These are phyloP conservation scores for Eupithecia subumbrata DNA, from an alignment of 2,888 invertebrate genomes.

Conservation along the genomic window DNA sequence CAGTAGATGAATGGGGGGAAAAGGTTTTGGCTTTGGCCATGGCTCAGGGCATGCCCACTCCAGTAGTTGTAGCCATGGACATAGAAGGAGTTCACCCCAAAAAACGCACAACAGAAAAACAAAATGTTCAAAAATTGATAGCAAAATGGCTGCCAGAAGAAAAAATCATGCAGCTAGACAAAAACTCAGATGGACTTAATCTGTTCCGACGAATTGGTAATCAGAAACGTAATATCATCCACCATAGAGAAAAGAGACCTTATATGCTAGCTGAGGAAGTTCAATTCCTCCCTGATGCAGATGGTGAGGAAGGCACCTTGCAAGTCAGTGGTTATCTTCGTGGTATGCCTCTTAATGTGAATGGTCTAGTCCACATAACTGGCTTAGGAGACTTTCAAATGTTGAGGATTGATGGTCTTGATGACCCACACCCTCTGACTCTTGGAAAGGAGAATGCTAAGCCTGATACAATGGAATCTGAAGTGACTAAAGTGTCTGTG, in stretches of 20 bases:
- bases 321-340: conserved; percentile 94
- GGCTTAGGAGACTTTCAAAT: conserved; percentile 98
- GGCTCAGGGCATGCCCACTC: conserved; percentile 92
- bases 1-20: conserved; percentile 92
- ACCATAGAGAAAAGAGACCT: conserved; percentile 90
- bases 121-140: conserved; percentile 86
- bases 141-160: conserved; percentile 91
- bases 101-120: conserved; percentile 87
- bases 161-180: conserved; percentile 91
- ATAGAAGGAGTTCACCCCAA: conserved; percentile 89
- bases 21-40: conserved; percentile 90
- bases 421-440: conserved; percentile 87
- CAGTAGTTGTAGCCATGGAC: conserved; percentile 89
- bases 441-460: conserved; percentile 79
- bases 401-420: conserved; percentile 88
- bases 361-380: conserved; percentile 94
- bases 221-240: conserved; percentile 90
- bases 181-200: conserved; percentile 89
- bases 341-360: conserved; percentile 92
- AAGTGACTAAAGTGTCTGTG: conserved; percentile 70
- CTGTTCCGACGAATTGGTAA: conserved; percentile 87
- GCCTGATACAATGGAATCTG: conserved; percentile 73
- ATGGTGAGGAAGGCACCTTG: conserved; percentile 85
- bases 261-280: conserved; percentile 93
- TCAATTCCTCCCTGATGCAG: conserved; percentile 83